Base-by-base conservation (phyloP, 2,888 invertebrate genomes). In the Vesta saturnalis region DNA sequence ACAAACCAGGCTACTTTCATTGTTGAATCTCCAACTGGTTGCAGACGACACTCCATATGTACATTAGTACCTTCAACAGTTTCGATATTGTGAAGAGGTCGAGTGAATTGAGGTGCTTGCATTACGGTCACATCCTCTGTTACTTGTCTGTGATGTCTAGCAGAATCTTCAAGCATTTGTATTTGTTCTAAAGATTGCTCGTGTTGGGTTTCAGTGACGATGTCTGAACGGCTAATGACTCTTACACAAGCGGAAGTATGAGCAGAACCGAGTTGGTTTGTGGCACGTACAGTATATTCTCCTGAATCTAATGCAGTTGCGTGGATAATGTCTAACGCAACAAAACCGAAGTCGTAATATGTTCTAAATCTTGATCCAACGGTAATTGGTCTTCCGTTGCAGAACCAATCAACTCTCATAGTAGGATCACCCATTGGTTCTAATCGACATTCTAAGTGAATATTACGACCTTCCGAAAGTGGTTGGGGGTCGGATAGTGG, bases 1-100 rank as follows among this genome's bases (percentile, higher is more conserved):
- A 95, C 95, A 82, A 95, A 94, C 99, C 99, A 99, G 73, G 96
- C 97, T 61, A 97, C 93, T 81, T 89, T 91, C 95, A 96, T 95
- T 4, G 92, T 90, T n/a, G 93, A 89, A 83, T 96, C 96, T 18
- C 95, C 95, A 55, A 96, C 93, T 1, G 96, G 96, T 81, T 95
- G 94, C 67, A 96, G 86, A 69, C 96, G 90, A 80, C 95, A 95
- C 85, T 97, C 96, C 82, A 97, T 88, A 81, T 96, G 96, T 10
- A 96, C 93, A 80, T 96, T 96, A 0, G 94, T 94, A 52, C 95
- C 92, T 85, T 96, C 96, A 63, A 95, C 88, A 0, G 94, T 95
- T 83, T 96, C 95, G 75, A 95, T 91, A 78, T 95, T 96, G 81
- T 95, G 95, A 73, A 96, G 84, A 1, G 95, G 89, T 78, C 95